Evolutionary conservation across 2,888 invertebrate species (phyloP).

Genomic region (Polia nebulosa): DNA sequence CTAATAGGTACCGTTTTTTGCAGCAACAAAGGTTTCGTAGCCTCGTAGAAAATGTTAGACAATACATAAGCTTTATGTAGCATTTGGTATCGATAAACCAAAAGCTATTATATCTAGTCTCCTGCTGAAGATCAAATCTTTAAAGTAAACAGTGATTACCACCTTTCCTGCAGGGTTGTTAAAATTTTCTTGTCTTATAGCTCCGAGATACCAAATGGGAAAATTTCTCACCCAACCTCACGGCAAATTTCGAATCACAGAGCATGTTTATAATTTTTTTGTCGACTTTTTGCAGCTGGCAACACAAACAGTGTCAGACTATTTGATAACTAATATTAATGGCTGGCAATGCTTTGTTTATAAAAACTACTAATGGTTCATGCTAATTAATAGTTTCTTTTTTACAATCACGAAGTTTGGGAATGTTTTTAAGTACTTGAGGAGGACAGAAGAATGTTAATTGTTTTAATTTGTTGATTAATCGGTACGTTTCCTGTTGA

Average conservation of each 20-base stretch:
- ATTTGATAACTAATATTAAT: slow-evolving; percentile 73
- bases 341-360: slow-evolving; percentile 70
- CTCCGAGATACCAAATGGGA: background rate
- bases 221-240: slow-evolving; percentile 5
- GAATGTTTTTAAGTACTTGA: slow-evolving; percentile 41
- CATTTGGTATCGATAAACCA: too few species aligned
- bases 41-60: too few species aligned
- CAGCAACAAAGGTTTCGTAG: too few species aligned
- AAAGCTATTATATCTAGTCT: too few species aligned
- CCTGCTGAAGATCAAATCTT: too few species aligned
- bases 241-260: slow-evolving; percentile 18
- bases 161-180: too few species aligned
- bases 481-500: slow-evolving; percentile 17
- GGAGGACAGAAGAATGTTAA: slow-evolving; percentile 30
- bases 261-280: slow-evolving; percentile 67
- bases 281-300: slow-evolving; percentile 64
- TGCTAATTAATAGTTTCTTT: slow-evolving; percentile 63
- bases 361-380: slow-evolving; percentile 71
- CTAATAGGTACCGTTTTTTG: too few species aligned
- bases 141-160: too few species aligned
- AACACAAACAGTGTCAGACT: slow-evolving; percentile 65
- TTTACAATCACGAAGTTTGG: slow-evolving; percentile 32
- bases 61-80: too few species aligned
- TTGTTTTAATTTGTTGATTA: slow-evolving; percentile 46
- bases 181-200: background rate